Conservation (phyloP, 1,140 invertebrate species). For the Lordiphosa stackelbergi region DNA sequence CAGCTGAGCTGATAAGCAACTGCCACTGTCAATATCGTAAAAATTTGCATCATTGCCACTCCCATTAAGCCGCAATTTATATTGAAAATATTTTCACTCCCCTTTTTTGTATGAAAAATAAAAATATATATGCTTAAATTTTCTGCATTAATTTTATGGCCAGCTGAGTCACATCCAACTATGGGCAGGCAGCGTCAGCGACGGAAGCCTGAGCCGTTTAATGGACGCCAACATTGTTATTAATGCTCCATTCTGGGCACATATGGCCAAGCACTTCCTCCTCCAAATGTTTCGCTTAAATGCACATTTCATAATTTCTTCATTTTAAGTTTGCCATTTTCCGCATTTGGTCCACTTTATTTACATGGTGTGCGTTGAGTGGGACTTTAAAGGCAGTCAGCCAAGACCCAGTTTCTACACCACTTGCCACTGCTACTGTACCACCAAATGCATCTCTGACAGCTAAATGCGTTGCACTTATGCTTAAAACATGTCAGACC, state of each 20-base stretch:
- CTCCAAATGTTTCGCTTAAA: conserved; percentile 25
- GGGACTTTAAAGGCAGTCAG: conserved; percentile 60
- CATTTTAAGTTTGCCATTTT: conserved; percentile 65
- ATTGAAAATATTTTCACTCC: conserved; percentile 24
- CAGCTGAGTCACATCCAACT: conserved; percentile 39
- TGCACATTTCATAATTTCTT: conserved; percentile 60
- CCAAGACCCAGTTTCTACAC: conserved; percentile 34
- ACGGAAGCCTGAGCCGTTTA: conserved; percentile 37
- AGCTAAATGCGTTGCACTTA: conserved; percentile 75
- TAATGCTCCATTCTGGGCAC: conserved; percentile 48
- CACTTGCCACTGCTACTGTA: conserved; percentile 8
- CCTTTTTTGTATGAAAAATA: conserved; percentile 28
- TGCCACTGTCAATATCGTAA: conserved; percentile 51
- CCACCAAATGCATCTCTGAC: conserved; percentile 52
- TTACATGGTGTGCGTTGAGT: conserved; percentile 29
- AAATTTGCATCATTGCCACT: conserved; percentile 9
- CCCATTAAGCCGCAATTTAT: conserved; percentile 40
- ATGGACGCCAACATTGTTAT: conserved; percentile 54
- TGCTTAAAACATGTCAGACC: conserved; percentile 72
- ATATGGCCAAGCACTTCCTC: conserved; percentile 34
- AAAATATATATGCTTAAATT: conserved; percentile 53
- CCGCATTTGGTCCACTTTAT: conserved; percentile 55
- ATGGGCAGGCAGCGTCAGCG: neutral
- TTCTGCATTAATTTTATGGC: conserved; percentile 59
- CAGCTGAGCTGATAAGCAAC: conserved; percentile 35